Evolutionary conservation across 1,140 invertebrate species (phyloP).

Genomic region (Pogonognathellus flavescens): DNA sequence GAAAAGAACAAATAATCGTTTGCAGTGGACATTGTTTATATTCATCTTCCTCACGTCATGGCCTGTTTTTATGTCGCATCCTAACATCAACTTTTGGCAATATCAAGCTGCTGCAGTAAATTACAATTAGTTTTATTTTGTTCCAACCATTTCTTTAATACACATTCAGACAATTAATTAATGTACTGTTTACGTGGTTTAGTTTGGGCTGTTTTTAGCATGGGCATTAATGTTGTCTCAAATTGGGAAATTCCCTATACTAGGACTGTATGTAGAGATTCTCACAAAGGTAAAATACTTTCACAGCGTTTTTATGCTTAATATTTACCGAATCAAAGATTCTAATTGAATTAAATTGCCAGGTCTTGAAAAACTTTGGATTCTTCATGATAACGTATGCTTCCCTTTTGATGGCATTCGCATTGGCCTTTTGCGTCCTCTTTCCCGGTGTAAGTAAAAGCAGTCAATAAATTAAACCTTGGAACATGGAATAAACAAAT

Average conservation of each 20-base stretch:
- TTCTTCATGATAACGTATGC: conserved; percentile 85
- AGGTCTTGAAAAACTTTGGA: conserved; percentile 80
- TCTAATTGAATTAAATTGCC: background rate
- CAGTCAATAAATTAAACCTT: background rate
- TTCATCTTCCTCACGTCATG: conserved; percentile 66
- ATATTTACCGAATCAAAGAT: background rate
- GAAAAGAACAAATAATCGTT: conserved; percentile 59
- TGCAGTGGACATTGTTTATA: conserved; percentile 64
- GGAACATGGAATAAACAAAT: background rate
- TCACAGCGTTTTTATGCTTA: conserved; percentile 13
- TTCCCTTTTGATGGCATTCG: conserved; percentile 83
- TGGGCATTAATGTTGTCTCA: conserved; percentile 88
- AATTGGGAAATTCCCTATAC: conserved; percentile 85
- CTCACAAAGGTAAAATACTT: conserved; percentile 76
- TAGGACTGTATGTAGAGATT: conserved; percentile 88
- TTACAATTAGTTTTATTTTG: conserved; percentile 15
- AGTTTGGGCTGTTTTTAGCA: conserved; percentile 79
- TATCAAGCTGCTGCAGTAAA: conserved; percentile 66
- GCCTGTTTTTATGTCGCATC: conserved; percentile 66
- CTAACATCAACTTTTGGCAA: conserved; percentile 66
- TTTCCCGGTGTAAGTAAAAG: conserved; percentile 73
- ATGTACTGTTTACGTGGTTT: background rate
- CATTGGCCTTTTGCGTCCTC: conserved; percentile 82
- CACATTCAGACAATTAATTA: too few relatives aligned
- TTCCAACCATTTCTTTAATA: too few relatives aligned